Base-by-base conservation (phyloP, 2,888 invertebrate species). In the Latrodectus elegans region DNA sequence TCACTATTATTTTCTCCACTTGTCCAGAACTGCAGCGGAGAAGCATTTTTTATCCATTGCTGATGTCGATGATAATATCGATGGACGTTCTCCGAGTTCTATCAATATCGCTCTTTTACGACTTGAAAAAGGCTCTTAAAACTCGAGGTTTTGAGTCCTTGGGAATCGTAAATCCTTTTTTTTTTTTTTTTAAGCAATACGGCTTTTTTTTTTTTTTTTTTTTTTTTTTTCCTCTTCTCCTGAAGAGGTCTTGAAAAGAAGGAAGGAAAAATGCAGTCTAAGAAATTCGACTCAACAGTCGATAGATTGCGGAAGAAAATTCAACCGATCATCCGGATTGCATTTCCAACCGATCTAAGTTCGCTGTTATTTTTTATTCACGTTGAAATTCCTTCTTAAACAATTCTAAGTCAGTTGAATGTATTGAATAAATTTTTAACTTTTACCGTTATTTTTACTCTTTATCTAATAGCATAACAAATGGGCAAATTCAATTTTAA, bases 61-160 rank as follows among this genome's bases (percentile, higher is more conserved):
- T 26, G 67, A 68, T 68, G 67, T 12, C 22, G 67, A 68, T 68
- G 22, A 68, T 68, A 22, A 67, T 67, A 68, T 68, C 67, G 67
- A 68, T 22, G 67, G 11, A 68, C 67, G 67, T 68, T 60, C 60
- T 60, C 22, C 22, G 67, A 68, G 67, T 26, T 22, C 67, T 12
- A 68, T 68, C 67, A 68, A 68, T 68, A 68, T 68, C 17, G 67
- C 67, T 26, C 67, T 68, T 68, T 68, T 68, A 68, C 67, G n/a
- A 68, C 67, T 22, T 17, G 67, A 68, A 68, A 68, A 68, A 26
- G 26, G 67, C 67, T 22, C 67, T 68, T 68, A 68, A 68, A 68
- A 68, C 67, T 26, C 67, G 22, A 68, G 17, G 67, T 68, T 68
- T 68, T 68, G 67, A 68, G 67, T 68, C 67, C 22, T 22, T 17